A percentile compares a stretch with the other conserved stretches of the same genome.
Conservation (phyloP, 2,113 vertebrate genomes). For the Amphilophus citrinellus region DNA sequence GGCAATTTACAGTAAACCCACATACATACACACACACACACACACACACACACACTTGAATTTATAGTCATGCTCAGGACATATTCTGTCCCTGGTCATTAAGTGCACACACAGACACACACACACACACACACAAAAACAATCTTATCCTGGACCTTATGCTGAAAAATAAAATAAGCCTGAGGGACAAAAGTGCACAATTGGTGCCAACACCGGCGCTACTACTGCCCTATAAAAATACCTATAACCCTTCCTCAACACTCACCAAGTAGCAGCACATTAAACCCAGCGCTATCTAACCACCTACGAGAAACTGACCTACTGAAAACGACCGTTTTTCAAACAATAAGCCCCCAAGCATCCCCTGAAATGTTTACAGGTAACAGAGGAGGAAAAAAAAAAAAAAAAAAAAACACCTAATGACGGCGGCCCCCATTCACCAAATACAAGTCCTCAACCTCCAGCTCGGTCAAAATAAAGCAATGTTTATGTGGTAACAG, state of each 20-base stretch:
- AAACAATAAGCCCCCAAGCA: conserved; percentile 30
- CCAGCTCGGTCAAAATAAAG: conserved; percentile 51
- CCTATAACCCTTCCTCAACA: conserved; percentile 33
- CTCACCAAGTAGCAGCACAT: conserved; percentile 66
- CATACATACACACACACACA: conserved; percentile 21
- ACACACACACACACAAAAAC: not conserved
- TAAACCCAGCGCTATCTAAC: conserved; percentile 42
- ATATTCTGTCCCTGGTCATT: conserved; percentile 45
- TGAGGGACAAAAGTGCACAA: conserved; percentile 72
- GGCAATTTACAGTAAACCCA: conserved; percentile 63
- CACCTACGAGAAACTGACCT: conserved; percentile 54
- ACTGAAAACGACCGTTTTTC: not conserved
- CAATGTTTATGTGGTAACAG: conserved; percentile 24
- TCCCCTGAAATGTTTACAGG: conserved; percentile 73
- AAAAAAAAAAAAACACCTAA: conserved; percentile 17
- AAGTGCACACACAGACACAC: not conserved
- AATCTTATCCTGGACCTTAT: conserved; percentile 32
- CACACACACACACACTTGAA: not conserved
- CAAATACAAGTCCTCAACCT: conserved; percentile 54
- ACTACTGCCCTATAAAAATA: conserved; percentile 48
- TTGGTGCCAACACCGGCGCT: conserved; percentile 54
- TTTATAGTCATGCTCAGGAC: conserved; percentile 43
- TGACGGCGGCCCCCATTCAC: conserved; percentile 47
- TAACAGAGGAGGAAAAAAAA: conserved; percentile 40
- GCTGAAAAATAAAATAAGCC: not conserved